Percentiles rank a stretch among this genome's conserved stretches.
These are phyloP conservation scores for Heterochromis multidens DNA, from an alignment of 2,113 vertebrate genomes.

Conservation along the genomic window DNA sequence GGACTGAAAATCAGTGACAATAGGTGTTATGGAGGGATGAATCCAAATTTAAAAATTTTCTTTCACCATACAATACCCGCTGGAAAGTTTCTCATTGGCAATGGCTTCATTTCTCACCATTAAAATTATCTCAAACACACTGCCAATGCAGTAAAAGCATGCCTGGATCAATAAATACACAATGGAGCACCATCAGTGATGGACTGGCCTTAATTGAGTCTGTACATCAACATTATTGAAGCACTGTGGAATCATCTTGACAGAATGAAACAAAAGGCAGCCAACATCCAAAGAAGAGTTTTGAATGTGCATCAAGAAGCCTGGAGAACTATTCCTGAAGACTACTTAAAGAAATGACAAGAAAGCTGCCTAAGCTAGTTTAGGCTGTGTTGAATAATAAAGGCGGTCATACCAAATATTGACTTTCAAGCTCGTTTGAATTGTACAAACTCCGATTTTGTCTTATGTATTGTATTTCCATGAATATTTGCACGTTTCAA, in stretches of 20 bases:
- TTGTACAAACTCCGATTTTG: neutral
- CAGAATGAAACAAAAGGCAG: neutral
- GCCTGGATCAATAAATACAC: neutral
- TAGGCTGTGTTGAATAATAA: neutral
- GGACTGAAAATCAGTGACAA: neutral
- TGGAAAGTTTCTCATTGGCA: neutral
- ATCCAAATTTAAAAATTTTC: no score
- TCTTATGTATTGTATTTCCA: fast-evolving
- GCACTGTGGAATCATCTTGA: neutral
- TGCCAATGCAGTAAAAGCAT: neutral
- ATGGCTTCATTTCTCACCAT: neutral
- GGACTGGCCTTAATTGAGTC: neutral
- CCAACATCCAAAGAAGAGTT: neutral
- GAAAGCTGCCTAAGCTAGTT: neutral
- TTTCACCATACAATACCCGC: neutral
- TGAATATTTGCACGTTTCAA: neutral
- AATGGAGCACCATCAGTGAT: neutral
- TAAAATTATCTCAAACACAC: neutral
- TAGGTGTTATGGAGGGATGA: neutral
- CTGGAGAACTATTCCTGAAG: neutral
- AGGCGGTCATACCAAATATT: no score
- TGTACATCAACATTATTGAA: neutral
- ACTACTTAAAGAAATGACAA: neutral
- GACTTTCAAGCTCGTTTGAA: neutral
- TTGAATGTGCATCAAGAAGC: neutral